These are phyloP conservation scores for Cardiocondyla obscurior DNA, from an alignment of 1,140 invertebrate genomes.

Conservation along the genomic window DNA sequence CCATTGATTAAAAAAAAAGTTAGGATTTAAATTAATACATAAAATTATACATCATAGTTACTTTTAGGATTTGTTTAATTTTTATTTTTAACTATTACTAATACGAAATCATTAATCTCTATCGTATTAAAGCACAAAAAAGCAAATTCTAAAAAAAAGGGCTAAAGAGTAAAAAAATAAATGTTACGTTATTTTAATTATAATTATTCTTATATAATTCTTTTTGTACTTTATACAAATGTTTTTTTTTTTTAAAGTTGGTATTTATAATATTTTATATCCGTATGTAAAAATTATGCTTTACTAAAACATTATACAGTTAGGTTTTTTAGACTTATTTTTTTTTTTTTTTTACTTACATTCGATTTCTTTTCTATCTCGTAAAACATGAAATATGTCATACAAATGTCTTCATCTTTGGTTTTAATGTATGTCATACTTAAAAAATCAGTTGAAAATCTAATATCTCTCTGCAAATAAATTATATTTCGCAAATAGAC, in stretches of 20 bases:
- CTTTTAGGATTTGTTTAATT: neutral
- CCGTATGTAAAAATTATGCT: neutral
- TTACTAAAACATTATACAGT: neutral
- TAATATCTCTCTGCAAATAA: neutral
- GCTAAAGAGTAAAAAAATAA: too few species aligned
- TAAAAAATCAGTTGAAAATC: neutral
- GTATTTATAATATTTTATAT: too few species aligned
- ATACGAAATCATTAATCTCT: too few species aligned
- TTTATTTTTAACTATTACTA: neutral
- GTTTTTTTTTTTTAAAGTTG: too few species aligned
- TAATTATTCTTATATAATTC: neutral
- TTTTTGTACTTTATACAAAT: too few species aligned
- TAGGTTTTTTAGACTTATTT: neutral
- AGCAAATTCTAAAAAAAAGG: too few species aligned
- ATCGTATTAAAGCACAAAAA: too few species aligned
- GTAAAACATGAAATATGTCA: neutral
- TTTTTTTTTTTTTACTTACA: neutral
- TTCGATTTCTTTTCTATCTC: neutral
- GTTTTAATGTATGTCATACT: neutral
- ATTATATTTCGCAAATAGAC: neutral
- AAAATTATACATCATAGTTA: neutral
- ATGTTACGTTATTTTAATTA: too few species aligned
- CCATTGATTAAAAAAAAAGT: neutral
- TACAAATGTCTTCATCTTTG: neutral
- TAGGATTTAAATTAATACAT: too few species aligned